These are phyloP conservation scores for Rhagologus leucostigma DNA, from an alignment of 2,113 vertebrate species.

Conservation along the genomic window DNA sequence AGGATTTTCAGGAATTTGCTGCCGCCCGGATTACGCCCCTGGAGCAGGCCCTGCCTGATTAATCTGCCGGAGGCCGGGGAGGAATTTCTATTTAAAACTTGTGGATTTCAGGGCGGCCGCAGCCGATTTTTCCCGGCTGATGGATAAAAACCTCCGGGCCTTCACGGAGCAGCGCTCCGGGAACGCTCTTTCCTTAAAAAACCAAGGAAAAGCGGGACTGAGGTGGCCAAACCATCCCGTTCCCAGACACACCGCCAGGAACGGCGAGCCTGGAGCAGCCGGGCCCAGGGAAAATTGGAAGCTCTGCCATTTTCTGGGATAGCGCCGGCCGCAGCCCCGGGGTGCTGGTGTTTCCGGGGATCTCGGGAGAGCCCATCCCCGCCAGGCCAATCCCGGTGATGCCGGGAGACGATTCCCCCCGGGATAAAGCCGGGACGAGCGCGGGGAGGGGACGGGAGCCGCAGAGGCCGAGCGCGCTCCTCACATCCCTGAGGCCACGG, in stretches of 20 bases:
- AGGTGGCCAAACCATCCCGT: background rate
- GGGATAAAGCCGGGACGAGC: background rate
- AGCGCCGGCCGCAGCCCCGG: background rate
- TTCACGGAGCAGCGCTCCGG: accelerated
- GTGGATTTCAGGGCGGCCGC: background rate
- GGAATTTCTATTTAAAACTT: background rate
- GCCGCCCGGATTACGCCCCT: background rate
- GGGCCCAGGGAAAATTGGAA: background rate
- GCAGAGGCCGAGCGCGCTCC: background rate
- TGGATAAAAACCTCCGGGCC: background rate
- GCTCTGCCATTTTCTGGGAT: background rate
- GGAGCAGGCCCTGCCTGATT: background rate
- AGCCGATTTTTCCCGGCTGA: background rate
- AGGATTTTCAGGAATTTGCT: background rate
- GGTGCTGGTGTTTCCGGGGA: background rate
- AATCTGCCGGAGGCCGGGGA: background rate
- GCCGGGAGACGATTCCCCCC: background rate
- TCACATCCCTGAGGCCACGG: background rate
- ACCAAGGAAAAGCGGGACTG: too few species aligned
- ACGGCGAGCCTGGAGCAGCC: too few species aligned
- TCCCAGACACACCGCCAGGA: background rate
- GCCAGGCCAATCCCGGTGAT: background rate
- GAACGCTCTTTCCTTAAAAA: background rate
- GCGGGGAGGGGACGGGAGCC: background rate
- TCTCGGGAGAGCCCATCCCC: background rate